Evolutionary conservation across 2,113 vertebrate genomes (phyloP).

Genomic region (Leucoraja erinaceus): DNA sequence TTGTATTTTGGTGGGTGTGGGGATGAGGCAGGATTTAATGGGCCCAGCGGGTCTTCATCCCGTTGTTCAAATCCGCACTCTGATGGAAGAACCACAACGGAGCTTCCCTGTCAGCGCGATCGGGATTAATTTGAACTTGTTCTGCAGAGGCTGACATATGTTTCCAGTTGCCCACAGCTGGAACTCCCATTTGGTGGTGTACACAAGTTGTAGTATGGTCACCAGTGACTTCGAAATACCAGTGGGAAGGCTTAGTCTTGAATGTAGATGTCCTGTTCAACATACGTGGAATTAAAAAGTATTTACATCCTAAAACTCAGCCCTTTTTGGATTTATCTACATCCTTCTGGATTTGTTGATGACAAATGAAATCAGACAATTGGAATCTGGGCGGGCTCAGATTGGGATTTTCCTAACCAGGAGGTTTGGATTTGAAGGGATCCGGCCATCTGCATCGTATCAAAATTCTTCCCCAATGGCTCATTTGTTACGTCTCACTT

Average conservation of each 20-base stretch:
- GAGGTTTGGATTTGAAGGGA: neutral
- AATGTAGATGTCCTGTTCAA: neutral
- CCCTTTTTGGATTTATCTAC: neutral
- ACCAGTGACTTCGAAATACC: slow-evolving; percentile 10
- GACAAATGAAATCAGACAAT: neutral
- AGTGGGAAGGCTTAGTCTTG: neutral
- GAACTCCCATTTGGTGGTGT: slow-evolving; percentile 9
- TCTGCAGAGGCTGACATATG: neutral
- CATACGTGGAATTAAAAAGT: slow-evolving; percentile 10
- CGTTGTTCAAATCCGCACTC: neutral
- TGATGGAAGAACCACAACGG: neutral
- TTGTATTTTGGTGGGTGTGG: neutral
- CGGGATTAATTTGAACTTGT: neutral
- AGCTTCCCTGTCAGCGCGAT: neutral
- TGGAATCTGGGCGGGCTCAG: neutral
- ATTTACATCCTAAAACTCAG: neutral
- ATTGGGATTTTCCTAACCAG: neutral
- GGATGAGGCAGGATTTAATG: neutral
- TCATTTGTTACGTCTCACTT: neutral
- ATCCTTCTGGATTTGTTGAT: neutral
- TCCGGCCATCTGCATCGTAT: neutral
- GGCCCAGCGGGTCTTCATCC: neutral
- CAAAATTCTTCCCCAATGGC: neutral
- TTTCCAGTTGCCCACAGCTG: slow-evolving; percentile 11
- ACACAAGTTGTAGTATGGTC: neutral